Percentiles rank a stretch among this genome's conserved stretches.
These are phyloP conservation scores for Bathynomus jamesi DNA, from an alignment of 1,140 invertebrate genomes.

Conservation along the genomic window DNA sequence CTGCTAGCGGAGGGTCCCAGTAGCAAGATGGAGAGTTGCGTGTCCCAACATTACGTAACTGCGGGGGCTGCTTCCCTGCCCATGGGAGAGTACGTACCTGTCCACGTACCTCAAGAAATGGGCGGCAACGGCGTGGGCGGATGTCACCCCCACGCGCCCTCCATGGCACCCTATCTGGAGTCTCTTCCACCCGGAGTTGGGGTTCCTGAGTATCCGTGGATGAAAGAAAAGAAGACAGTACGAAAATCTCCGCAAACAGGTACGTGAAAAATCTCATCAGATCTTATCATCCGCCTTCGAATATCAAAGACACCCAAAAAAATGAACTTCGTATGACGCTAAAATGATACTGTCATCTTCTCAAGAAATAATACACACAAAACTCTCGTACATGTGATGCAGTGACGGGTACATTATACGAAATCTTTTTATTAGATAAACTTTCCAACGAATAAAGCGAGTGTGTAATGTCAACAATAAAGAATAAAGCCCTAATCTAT, in stretches of 20 bases:
- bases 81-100: slow-evolving; percentile 46
- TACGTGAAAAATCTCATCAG: slow-evolving; percentile 53
- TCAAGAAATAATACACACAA: no score
- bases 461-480: no score
- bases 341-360: no score
- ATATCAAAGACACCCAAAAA: no score
- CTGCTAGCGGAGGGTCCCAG: neutral
- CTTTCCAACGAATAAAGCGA: no score
- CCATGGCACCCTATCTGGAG: slow-evolving; percentile 38
- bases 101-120: slow-evolving; percentile 36
- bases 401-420: no score
- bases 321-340: no score
- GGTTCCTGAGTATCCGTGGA: slow-evolving; percentile 90
- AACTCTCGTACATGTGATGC: no score
- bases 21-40: slow-evolving; percentile 33
- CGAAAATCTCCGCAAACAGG: slow-evolving; percentile 81
- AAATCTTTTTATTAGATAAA: no score
- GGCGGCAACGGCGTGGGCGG: slow-evolving; percentile 17
- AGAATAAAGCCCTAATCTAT: no score
- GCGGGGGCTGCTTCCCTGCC: slow-evolving; percentile 46
- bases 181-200: slow-evolving; percentile 56
- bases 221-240: slow-evolving; percentile 94
- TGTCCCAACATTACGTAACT: slow-evolving; percentile 36
- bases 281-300: no score
- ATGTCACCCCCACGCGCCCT: slow-evolving; percentile 30